A percentile compares a stretch with the other conserved stretches of the same genome.
Evolutionary conservation across 2,113 vertebrate genomes (phyloP).

Genomic region (Nothoprocta perdicaria): DNA sequence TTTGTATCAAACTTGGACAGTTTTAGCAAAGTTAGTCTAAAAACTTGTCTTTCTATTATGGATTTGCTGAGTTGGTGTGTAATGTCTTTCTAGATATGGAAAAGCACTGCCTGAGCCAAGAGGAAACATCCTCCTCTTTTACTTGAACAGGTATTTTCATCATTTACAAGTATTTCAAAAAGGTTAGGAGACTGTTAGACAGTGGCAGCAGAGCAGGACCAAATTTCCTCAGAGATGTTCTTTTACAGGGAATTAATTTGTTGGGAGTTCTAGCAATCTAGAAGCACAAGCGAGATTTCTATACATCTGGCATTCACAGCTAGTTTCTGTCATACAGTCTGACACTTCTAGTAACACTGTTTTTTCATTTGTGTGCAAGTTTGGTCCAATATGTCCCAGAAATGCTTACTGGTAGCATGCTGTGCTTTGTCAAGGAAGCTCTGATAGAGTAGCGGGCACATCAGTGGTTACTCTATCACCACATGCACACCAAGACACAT

Average conservation of each 20-base stretch:
- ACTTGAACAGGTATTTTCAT: conserved; percentile 40
- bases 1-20: not conserved
- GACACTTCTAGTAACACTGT: not conserved
- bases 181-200: not conserved
- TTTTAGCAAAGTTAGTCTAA: not conserved
- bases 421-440: not conserved
- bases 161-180: not conserved
- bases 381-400: not conserved
- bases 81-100: conserved; percentile 51
- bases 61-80: not conserved
- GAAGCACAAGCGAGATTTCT: not conserved
- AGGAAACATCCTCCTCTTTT: not conserved
- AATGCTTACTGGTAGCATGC: not conserved
- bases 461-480: not conserved
- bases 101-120: not conserved
- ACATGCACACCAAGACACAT: not conserved
- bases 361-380: not conserved
- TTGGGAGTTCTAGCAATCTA: not conserved
- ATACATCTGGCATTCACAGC: not conserved
- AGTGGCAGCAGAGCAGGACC: not conserved
- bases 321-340: not conserved
- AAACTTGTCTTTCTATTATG: not conserved
- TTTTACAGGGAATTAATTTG: not conserved
- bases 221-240: not conserved
- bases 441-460: no score